A percentile compares a stretch with the other conserved stretches of the same genome.
Evolutionary conservation across 2,888 invertebrate species (phyloP).

Genomic region (Lepidonotus clava): DNA sequence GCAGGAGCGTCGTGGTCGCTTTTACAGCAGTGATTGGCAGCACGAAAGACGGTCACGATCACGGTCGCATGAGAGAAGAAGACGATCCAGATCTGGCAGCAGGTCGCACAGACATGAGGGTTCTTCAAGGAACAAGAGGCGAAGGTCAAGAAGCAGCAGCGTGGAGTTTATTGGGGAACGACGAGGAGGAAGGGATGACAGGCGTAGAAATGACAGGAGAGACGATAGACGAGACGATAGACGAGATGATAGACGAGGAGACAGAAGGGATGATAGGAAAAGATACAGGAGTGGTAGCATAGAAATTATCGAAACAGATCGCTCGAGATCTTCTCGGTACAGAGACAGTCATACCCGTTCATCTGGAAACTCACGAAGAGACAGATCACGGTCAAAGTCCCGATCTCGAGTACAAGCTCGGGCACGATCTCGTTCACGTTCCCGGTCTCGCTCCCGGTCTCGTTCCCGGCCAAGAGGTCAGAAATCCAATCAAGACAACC

Average conservation of each 20-base stretch:
- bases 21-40: not conserved
- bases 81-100: slow-evolving; percentile 39
- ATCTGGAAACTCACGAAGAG: not conserved
- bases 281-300: slow-evolving; percentile 47
- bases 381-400: not conserved
- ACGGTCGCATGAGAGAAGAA: slow-evolving; percentile 3
- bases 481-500: slow-evolving; percentile 10
- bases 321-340: not conserved
- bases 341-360: too few species aligned
- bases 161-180: not conserved
- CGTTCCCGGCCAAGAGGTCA: not conserved
- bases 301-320: slow-evolving; percentile 25
- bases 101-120: not conserved
- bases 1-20: not conserved
- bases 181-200: not conserved
- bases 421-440: not conserved
- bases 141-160: slow-evolving; percentile 33
- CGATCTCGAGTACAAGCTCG: not conserved
- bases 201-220: not conserved
- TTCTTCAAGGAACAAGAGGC: not conserved
- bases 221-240: not conserved
- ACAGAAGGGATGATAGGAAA: slow-evolving; percentile 50
- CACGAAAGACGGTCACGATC: slow-evolving; percentile 27
- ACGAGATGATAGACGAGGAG: not conserved
- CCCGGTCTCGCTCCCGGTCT: not conserved